Evolutionary conservation across 2,888 invertebrate species (phyloP).

Genomic region (Pseudococcus jackbeardsleyi): DNA sequence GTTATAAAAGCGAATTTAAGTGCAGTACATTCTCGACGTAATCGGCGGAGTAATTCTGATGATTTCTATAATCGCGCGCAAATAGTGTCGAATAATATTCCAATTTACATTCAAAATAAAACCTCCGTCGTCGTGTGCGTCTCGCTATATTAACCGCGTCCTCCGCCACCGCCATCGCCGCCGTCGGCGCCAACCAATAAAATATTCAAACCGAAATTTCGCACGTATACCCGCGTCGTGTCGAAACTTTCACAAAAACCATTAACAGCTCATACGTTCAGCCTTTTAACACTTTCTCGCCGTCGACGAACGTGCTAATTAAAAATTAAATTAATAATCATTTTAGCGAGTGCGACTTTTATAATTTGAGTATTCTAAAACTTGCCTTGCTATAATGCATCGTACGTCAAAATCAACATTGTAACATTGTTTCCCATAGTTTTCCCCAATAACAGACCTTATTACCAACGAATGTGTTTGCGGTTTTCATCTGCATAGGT

Average conservation of each 20-base stretch:
- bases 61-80: constrained; percentile 30
- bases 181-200: not conserved
- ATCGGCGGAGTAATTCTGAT: constrained; percentile 51
- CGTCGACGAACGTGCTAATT: constrained; percentile 26
- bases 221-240: not conserved
- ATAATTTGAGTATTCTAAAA: not conserved
- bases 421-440: not conserved
- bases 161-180: not conserved
- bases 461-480: not conserved
- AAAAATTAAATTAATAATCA: constrained; percentile 49
- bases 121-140: not conserved
- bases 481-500: not conserved
- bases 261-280: constrained; percentile 39
- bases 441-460: not conserved
- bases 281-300: constrained; percentile 34
- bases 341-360: not conserved
- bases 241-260: constrained; percentile 34
- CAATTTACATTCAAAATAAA: constrained; percentile 51
- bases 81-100: constrained; percentile 54
- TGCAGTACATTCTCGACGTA: constrained; percentile 45
- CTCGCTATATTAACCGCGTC: constrained; percentile 19
- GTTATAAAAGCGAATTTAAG: constrained; percentile 54
- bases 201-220: constrained; percentile 36
- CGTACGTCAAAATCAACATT: not conserved
- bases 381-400: not conserved